Evolutionary conservation across 2,888 invertebrate genomes (phyloP), one percentile per base, ranked within the genome.

Genomic region (Pachycephus smyrnensis): DNA sequence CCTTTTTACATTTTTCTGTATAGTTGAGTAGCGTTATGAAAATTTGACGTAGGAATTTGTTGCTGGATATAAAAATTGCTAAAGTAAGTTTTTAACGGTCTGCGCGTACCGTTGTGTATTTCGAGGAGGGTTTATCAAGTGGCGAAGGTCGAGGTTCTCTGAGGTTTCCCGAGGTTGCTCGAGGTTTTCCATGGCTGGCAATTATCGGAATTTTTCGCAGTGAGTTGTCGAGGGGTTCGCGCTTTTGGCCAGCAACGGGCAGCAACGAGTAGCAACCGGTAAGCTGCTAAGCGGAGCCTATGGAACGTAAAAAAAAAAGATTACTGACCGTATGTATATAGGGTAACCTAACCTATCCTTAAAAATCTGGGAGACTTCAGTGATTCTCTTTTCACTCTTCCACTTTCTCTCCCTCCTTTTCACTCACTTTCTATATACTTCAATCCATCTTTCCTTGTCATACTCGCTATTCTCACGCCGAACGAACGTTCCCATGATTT

Each of bases 141-240:
- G 71, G 69, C 78, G 73, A 75, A 78, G 78, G 69, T 55, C 78
- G 35, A 35, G 36, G 68, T 55, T 12, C n/a, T 15, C 23, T 15
- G 30, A 69, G 31, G 31, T 30, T n/a, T 23, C 69, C 30, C n/a
- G 69, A 36, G 36, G 15, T 40, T 40, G 15, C 40, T n/a, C 4
- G 35, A 35, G 36, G 35, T 68, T 15, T 12, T 11, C 31, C 69
- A 6, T 40, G 40, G 6, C 40, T 75, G 80, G 71, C 79, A 81
- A 83, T 83, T 82, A 81, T 82, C 80, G 81, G 77, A 79, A 35
- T 80, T 78, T 80, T 78, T 80, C 79, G 76, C 76, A 12, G 37
- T 71, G 73, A 76, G 55, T 78, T 40, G 73, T 76, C 78, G 75
- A 78, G 73, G 75, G 68, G 77, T 31, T 68, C 9, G 33, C 35